Conservation (phyloP, 1,140 invertebrate species). For the Conus betulinus region DNA sequence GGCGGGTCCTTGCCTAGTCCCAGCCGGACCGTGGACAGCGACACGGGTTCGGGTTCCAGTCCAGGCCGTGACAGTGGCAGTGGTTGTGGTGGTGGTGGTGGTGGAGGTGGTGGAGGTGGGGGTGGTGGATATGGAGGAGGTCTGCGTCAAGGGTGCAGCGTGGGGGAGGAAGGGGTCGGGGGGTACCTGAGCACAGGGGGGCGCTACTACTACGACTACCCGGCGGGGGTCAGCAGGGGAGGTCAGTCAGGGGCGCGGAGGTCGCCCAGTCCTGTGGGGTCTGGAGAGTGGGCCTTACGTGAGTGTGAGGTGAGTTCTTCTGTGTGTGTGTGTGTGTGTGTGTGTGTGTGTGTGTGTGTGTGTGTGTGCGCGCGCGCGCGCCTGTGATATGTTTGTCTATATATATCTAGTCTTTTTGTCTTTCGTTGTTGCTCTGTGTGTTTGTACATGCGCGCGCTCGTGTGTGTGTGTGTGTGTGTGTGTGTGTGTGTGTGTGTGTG, state of each 20-base stretch:
- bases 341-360: neutral
- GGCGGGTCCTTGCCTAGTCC: neutral
- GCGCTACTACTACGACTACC: neutral
- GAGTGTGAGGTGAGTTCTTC: slow-evolving; percentile 9
- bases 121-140: neutral
- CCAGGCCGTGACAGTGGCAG: neutral
- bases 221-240: neutral
- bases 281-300: slow-evolving; percentile 13
- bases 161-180: too few species aligned
- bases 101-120: neutral
- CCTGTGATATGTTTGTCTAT: neutral
- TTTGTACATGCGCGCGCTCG: too few species aligned
- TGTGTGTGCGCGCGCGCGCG: neutral
- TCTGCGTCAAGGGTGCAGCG: neutral
- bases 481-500: too few species aligned
- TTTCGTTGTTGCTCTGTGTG: too few species aligned
- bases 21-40: neutral
- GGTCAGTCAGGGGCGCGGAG: neutral
- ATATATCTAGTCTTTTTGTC: too few species aligned
- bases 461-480: too few species aligned
- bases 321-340: neutral
- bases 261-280: slow-evolving; percentile 17
- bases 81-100: neutral
- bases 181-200: neutral
- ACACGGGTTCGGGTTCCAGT: neutral